Percentiles rank a stretch among this genome's conserved stretches.
These are phyloP conservation scores for Resseliella maxima DNA, from an alignment of 2,888 invertebrate species.

Conservation along the genomic window DNA sequence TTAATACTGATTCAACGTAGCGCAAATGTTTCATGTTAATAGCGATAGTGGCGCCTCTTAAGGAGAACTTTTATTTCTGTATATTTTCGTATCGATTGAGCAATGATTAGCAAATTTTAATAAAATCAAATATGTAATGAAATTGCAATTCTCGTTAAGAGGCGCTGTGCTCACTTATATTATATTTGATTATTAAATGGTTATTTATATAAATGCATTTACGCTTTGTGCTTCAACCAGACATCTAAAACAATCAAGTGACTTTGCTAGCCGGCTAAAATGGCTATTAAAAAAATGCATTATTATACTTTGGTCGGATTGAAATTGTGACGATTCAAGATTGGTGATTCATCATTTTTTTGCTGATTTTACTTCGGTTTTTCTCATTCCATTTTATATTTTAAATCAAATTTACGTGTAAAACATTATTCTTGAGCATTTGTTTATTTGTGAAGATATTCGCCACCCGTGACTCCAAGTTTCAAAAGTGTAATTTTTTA, in stretches of 20 bases:
- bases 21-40: too few relatives aligned
- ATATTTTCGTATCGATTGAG: too few relatives aligned
- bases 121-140: too few relatives aligned
- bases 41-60: too few relatives aligned
- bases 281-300: neutral
- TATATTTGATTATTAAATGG: too few relatives aligned
- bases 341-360: slow-evolving; percentile 56
- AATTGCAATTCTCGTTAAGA: too few relatives aligned
- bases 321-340: slow-evolving; percentile 34
- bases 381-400: neutral
- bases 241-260: neutral
- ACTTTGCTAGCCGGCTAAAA: neutral
- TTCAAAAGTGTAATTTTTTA: neutral
- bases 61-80: too few relatives aligned
- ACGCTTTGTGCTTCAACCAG: too few relatives aligned
- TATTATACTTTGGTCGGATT: neutral
- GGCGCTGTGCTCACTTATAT: too few relatives aligned
- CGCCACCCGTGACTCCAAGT: neutral
- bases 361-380: neutral
- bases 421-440: neutral
- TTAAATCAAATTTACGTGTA: neutral
- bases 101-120: too few relatives aligned
- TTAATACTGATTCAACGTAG: too few relatives aligned
- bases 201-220: too few relatives aligned
- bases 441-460: neutral